Percentiles rank a stretch among this genome's conserved stretches.
Conservation (phyloP, 1,140 invertebrate genomes). For the Heliothis virescens region DNA sequence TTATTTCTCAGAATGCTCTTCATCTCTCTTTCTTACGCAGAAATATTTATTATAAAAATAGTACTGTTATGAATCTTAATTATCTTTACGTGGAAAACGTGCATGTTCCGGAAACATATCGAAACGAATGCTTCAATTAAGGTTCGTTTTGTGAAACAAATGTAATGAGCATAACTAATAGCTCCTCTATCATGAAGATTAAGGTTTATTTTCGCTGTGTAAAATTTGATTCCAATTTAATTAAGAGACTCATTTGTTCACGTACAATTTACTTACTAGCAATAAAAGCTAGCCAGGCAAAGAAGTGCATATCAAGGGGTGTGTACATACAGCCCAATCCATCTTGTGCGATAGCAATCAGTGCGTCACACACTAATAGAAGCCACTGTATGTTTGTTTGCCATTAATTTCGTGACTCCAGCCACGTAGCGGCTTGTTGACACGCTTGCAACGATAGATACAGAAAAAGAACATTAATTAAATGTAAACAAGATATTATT, state of each 20-base stretch:
- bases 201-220: neutral
- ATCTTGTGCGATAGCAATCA: slow-evolving; percentile 60
- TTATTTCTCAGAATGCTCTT: too few relatives aligned
- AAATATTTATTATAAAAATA: too few relatives aligned
- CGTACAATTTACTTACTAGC: neutral
- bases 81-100: slow-evolving; percentile 12
- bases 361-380: slow-evolving; percentile 55
- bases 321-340: slow-evolving; percentile 47
- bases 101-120: slow-evolving; percentile 19
- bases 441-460: slow-evolving; percentile 19
- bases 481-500: slow-evolving; percentile 32
- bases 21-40: too few relatives aligned
- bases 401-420: slow-evolving; percentile 56
- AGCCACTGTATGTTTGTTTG: slow-evolving; percentile 55
- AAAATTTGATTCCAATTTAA: slow-evolving; percentile 7
- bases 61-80: neutral
- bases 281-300: neutral
- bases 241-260: neutral
- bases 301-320: slow-evolving; percentile 41
- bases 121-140: slow-evolving; percentile 33
- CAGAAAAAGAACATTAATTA: slow-evolving; percentile 40
- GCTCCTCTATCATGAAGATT: slow-evolving; percentile 15
- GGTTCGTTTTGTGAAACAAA: slow-evolving; percentile 25
- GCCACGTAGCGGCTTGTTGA: slow-evolving; percentile 27
- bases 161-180: slow-evolving; percentile 21